Percentiles rank a stretch among this genome's conserved stretches.
Evolutionary conservation across 2,888 invertebrate species (phyloP).

Genomic region (Phragmatobia fuliginosa): DNA sequence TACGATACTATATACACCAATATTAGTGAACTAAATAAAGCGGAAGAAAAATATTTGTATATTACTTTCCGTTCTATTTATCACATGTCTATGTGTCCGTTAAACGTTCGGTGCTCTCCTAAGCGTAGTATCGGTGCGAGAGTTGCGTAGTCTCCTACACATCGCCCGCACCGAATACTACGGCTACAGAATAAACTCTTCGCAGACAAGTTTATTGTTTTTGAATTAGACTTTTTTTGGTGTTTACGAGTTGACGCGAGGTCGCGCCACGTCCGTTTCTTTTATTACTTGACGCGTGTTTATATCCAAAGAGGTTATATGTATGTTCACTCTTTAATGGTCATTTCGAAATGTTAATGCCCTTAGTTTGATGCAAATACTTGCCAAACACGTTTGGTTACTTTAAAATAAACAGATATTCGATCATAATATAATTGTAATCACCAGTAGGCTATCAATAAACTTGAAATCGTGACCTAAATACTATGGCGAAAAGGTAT

Average conservation of each 20-base stretch:
- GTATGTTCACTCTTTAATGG: constrained; percentile 44
- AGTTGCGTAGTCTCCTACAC: background rate
- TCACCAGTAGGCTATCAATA: constrained; percentile 35
- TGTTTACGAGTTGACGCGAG: constrained; percentile 79
- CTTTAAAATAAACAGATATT: constrained; percentile 37
- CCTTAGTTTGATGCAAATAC: constrained; percentile 44
- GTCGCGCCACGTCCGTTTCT: constrained; percentile 77
- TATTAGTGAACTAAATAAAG: too few relatives aligned
- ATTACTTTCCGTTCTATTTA: background rate
- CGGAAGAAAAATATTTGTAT: too few relatives aligned
- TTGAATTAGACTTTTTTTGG: constrained; percentile 79
- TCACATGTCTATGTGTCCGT: background rate
- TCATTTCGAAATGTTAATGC: constrained; percentile 49
- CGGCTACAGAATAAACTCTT: constrained; percentile 14
- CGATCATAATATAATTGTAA: constrained; percentile 35
- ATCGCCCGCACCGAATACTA: background rate
- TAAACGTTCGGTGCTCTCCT: background rate
- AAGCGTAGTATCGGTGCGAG: background rate
- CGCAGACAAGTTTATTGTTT: constrained; percentile 82
- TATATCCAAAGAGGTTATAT: constrained; percentile 45
- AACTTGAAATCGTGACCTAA: constrained; percentile 49
- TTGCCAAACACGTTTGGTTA: constrained; percentile 49
- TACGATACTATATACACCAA: too few relatives aligned
- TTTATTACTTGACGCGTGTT: constrained; percentile 61
- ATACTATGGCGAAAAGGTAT: constrained; percentile 36